Evolutionary conservation across 2,113 vertebrate genomes (phyloP).

Genomic region (Microtus montanus): DNA sequence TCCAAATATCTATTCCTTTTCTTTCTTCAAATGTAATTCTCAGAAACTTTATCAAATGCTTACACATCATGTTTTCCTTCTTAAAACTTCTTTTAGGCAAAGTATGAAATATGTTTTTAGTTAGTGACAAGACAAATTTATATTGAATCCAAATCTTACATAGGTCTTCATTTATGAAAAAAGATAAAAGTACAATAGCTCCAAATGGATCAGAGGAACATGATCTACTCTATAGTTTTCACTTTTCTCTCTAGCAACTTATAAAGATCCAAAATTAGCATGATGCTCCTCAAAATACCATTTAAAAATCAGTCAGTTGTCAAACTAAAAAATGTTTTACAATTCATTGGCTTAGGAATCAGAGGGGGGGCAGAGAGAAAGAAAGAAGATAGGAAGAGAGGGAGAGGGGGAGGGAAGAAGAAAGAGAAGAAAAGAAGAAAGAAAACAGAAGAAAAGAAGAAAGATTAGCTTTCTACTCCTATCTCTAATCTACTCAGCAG

Average conservation of each 20-base stretch:
- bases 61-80: background rate
- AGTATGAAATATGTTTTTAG: background rate
- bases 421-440: background rate
- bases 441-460: background rate
- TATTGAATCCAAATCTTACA: constrained; percentile 10
- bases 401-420: accelerated
- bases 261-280: constrained; percentile 39
- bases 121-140: background rate
- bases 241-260: background rate
- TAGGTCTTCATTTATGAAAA: background rate
- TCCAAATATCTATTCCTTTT: background rate
- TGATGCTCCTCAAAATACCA: background rate
- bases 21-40: background rate
- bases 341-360: constrained; percentile 11
- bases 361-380: accelerated
- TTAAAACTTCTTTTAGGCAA: background rate
- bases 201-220: background rate
- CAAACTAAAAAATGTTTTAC: background rate
- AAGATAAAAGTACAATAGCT: background rate
- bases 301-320: background rate
- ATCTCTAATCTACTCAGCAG: background rate
- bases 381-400: background rate
- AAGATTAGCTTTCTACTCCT: background rate
- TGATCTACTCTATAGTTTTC: background rate
- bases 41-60: background rate